Conservation (phyloP, 2,888 invertebrate species). For the Zygothrica quintamaculata region DNA sequence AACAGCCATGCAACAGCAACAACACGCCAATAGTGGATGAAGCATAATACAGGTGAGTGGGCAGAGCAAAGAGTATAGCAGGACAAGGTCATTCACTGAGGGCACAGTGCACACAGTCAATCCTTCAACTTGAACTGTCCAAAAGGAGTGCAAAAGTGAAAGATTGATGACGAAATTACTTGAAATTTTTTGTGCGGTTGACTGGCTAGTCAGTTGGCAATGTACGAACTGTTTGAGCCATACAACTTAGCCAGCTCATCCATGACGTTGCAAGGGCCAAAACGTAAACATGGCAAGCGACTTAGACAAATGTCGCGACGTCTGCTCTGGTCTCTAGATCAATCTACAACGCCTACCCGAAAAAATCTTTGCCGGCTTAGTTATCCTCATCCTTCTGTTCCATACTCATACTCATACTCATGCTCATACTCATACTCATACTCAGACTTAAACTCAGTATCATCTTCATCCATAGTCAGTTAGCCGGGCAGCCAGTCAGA, state of each 20-base stretch:
- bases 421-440: constrained; percentile 24
- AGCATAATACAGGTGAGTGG: constrained; percentile 69
- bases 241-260: constrained; percentile 26
- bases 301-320: constrained; percentile 66
- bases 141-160: constrained; percentile 78
- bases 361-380: constrained; percentile 50
- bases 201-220: constrained; percentile 17
- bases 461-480: constrained; percentile 7
- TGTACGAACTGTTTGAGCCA: constrained; percentile 26
- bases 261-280: constrained; percentile 54
- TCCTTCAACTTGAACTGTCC: constrained; percentile 38
- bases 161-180: constrained; percentile 82
- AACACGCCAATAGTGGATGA: constrained; percentile 21
- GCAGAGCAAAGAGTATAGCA: constrained; percentile 49
- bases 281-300: constrained; percentile 56
- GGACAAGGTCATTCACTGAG: constrained; percentile 53
- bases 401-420: constrained; percentile 2
- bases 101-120: constrained; percentile 19
- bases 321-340: constrained; percentile 59
- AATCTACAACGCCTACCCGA: constrained; percentile 78
- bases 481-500: constrained; percentile 13
- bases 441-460: background rate
- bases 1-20: no score
- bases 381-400: constrained; percentile 28
- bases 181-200: constrained; percentile 66